These are phyloP conservation scores for Gavia stellata DNA, from an alignment of 2,113 vertebrate genomes.

Conservation along the genomic window DNA sequence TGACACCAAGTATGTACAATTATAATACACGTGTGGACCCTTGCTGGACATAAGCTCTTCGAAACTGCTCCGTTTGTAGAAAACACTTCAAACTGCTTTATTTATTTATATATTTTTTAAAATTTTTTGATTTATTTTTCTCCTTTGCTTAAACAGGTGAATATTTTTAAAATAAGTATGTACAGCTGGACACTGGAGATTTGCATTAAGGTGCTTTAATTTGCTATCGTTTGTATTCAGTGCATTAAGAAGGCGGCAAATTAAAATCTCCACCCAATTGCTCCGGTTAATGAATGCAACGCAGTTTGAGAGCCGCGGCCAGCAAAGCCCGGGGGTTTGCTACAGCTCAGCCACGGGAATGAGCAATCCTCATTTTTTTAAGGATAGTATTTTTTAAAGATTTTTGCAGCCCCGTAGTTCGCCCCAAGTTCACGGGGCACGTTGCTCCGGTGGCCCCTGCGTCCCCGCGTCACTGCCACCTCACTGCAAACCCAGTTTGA, in stretches of 20 bases:
- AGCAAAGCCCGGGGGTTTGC: not conserved
- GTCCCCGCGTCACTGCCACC: not conserved
- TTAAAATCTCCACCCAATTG: not conserved
- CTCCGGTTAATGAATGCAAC: not conserved
- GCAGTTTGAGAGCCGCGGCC: not conserved
- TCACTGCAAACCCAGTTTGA: not conserved
- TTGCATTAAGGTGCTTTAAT: slow-evolving; percentile 63
- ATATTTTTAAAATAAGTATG: slow-evolving; percentile 12
- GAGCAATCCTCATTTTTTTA: not conserved
- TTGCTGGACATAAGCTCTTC: not conserved
- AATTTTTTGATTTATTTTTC: not conserved
- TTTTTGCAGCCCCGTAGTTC: not conserved
- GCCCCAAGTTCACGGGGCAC: not conserved
- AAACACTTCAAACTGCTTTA: not conserved
- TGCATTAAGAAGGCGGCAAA: slow-evolving; percentile 49
- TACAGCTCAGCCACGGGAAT: not conserved
- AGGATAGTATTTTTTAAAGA: not conserved
- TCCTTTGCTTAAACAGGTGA: not conserved
- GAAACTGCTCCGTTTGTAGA: not conserved
- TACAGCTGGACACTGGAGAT: slow-evolving; percentile 43
- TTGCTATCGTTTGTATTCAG: slow-evolving; percentile 29
- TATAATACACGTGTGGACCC: not conserved
- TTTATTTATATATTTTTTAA: not conserved
- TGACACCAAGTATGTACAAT: slow-evolving; percentile 18
- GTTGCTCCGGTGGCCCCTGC: not conserved